Evolutionary conservation across 2,888 invertebrate species (phyloP), one percentile per base, ranked within the genome.

Genomic region (Meteorus colon): DNA sequence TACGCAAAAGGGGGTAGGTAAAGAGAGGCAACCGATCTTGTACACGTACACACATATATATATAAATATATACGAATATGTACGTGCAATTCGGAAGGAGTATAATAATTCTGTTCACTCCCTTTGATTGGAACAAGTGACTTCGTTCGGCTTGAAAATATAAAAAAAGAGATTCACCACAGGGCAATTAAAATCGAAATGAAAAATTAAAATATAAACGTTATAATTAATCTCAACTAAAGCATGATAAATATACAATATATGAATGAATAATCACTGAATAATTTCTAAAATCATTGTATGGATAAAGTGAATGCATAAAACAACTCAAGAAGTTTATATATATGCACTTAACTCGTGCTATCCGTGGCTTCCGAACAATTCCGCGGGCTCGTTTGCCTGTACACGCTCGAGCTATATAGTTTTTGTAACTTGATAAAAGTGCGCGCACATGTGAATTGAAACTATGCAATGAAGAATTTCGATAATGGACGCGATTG

Each of bases 291-390:
- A 1, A 8, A 24, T 19, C 12, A 65, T 16, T 8, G 34, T 37
- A 19, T 37, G 37, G 6, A 65, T 37, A n/a, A 34, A 37, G n/a
- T 55, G n/a, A 19, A 55, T 19, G n/a, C n/a, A 24, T 24, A 55
- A n/a, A 24, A 6, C 65, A 19, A 48, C 29, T 65, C 19, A 16
- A 67, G 48, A 41, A 45, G 41, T 45, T 67, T 67, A 14, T 65
- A 19, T 19, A 37, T 60, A 31, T 65, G 85, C 85, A 86, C 86
- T 86, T 86, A 85, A 83, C 83, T 80, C 81, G 79, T 70, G 74
- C 74, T 62, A 66, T 62, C 34, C 67, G 69, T 70, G 65, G 73
- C 78, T 76, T 73, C 71, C 59, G 73, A 66, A 72, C 24, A 55
- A 60, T 75, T 65, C 63, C 60, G 69, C 31, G 70, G 1, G 55